A percentile compares a stretch with the other conserved stretches of the same genome.
phyloP scores from a whole-genome alignment of 2,113 vertebrate genomes.

The Sander vitreus region DNA sequence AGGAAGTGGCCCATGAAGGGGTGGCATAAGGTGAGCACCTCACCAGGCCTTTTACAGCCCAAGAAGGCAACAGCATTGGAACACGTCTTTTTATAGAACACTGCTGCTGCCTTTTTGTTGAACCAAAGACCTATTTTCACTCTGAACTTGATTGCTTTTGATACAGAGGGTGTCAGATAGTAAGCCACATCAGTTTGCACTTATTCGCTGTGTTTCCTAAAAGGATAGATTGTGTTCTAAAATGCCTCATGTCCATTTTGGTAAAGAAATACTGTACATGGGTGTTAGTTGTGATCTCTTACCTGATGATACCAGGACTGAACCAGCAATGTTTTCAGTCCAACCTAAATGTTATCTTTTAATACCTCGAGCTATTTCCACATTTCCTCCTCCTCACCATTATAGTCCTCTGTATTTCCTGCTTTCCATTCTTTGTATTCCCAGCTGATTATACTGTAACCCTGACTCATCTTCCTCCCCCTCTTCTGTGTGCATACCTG shows the following conservation, averaged over 20 bases:
- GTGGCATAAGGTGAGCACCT: constrained; percentile 94
- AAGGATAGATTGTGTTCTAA: not conserved
- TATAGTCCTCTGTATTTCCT: constrained; percentile 40
- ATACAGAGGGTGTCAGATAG: not conserved
- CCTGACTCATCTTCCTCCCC: constrained; percentile 54
- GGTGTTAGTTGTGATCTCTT: not conserved
- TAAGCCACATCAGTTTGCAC: not conserved
- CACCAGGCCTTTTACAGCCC: not conserved
- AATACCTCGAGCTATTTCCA: constrained; percentile 41
- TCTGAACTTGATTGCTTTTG: not conserved
- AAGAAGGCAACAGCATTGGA: not conserved
- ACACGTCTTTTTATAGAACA: constrained; percentile 16
- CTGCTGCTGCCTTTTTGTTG: not conserved
- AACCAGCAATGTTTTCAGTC: not conserved
- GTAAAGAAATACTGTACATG: not conserved
- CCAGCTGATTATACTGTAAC: constrained; percentile 33
- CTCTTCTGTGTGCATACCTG: constrained; percentile 33
- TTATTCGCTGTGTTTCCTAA: not conserved
- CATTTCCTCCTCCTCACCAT: constrained; percentile 36
- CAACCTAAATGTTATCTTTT: constrained; percentile 21
- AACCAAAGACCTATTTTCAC: constrained; percentile 12
- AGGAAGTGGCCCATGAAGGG: constrained; percentile 99
- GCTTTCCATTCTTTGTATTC: constrained; percentile 46
- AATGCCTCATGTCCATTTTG: not conserved
- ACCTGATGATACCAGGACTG: not conserved